Base-by-base conservation (phyloP, 2,888 invertebrate genomes). In the Poecilobothrus nobilitatus region DNA sequence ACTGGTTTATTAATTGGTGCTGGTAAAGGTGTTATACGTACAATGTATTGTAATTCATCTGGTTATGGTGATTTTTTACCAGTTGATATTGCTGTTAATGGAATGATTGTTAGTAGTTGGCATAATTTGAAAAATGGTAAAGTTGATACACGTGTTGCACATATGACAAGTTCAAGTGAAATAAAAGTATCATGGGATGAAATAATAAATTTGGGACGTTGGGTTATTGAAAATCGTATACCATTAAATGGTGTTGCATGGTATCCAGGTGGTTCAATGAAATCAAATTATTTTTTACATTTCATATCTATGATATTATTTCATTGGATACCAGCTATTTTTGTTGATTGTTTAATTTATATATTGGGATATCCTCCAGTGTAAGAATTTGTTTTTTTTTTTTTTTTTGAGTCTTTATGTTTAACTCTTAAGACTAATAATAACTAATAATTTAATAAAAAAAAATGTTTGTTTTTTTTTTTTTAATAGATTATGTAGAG, bases 191-290 rank as follows among this genome's bases (percentile, higher is more conserved):
- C 93, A 0, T 97, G 97, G 97, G 87, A 89, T 18, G 92, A 92
- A 80, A 87, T 98, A 79, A 92, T 96, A 68, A 88, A 90, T 68
- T 86, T 91, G 12, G 92, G 94, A 0, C 84, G 91, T 67, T 88
- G 88, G 77, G 88, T 92, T 64, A 88, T 93, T 68, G 87, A 89
- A 79, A 86, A 86, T 71, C 87, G 87, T 75, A 87, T 95, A 69
- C 96, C 96, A 0, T 84, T 95, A n/a, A 94, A 95, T 74, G 90
- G 91, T 5, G 90, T 94, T 0, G 87, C 89, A 75, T 91, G 93
- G 92, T 89, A 91, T 79, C 94, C 94, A 0, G 92, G 93, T 3
- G 94, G 94, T 4, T 91, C 91, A 0, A 92, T 94, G 91, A 94
- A 93, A 78, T 89, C 87, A 72, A 90, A 88, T 66, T 87, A 90